Evolutionary conservation across 2,113 vertebrate species (phyloP).

Genomic region (Oryctolagus cuniculus): mOryCun1.1 NC_091451.1:8650501-8651000

Average conservation of each 20-base stretch:
- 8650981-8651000: background rate
- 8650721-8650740: background rate
- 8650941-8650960: background rate
- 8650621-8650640: background rate
- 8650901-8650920: background rate
- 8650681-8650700: background rate
- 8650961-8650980: background rate
- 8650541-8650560: background rate
- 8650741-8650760: background rate
- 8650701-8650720: background rate
- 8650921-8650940: background rate
- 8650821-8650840: background rate
- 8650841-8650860: background rate
- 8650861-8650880: background rate
- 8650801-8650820: background rate
- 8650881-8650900: background rate
- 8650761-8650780: background rate
- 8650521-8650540: too few relatives aligned
- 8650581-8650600: background rate
- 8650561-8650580: background rate
- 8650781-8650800: fast-evolving
- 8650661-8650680: background rate
- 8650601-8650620: background rate
- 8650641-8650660: background rate
- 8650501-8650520: too few relatives aligned